These are phyloP conservation scores for Patella ulyssiponensis DNA, from an alignment of 2,888 invertebrate species.

Conservation along the genomic window DNA sequence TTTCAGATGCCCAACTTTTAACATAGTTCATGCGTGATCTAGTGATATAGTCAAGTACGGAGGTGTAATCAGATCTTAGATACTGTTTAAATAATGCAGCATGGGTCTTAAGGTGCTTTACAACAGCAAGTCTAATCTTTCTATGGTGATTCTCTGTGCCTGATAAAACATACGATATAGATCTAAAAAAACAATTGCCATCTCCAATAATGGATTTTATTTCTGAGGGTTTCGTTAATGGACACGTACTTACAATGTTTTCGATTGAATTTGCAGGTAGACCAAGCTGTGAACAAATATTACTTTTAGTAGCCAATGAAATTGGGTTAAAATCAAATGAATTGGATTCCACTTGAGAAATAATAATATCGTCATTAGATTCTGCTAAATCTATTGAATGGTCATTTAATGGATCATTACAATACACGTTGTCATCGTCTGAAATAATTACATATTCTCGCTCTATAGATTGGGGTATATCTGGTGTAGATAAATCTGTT, in stretches of 20 bases:
- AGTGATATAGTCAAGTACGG: too few species aligned
- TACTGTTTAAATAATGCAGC: background rate
- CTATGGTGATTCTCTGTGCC: background rate
- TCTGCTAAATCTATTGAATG: background rate
- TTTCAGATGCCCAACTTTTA: too few species aligned
- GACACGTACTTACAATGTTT: background rate
- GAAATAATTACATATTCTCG: too few species aligned
- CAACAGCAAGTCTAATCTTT: background rate
- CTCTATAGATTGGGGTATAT: too few species aligned
- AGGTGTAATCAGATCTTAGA: too few species aligned
- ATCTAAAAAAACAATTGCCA: background rate
- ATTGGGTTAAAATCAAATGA: too few species aligned
- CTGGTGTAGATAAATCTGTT: background rate
- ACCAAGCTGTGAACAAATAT: background rate
- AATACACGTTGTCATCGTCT: too few species aligned
- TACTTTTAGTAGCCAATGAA: too few species aligned
- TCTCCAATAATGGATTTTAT: background rate
- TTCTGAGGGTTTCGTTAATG: background rate
- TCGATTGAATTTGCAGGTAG: background rate
- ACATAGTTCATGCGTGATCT: too few species aligned
- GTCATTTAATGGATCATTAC: too few species aligned
- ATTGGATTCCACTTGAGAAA: too few species aligned
- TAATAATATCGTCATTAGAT: background rate
- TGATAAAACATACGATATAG: background rate
- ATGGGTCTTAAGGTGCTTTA: background rate